Evolutionary conservation across 1,140 invertebrate species (phyloP), one percentile per base, ranked within the genome.

Genomic region (Anagrus nilaparvatae): DNA sequence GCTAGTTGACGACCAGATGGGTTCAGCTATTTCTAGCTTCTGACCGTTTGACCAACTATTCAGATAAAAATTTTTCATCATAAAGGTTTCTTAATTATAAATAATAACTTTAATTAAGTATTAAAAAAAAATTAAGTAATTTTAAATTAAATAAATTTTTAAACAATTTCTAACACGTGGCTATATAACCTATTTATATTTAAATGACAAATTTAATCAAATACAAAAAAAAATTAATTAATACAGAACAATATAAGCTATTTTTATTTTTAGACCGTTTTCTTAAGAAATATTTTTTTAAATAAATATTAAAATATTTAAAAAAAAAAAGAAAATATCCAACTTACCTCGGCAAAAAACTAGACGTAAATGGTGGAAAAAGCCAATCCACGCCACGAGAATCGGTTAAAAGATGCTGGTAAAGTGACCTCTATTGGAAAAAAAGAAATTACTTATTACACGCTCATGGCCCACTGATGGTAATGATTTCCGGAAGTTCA

Each of bases 21-120:
- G 65, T 73, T 71, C 66, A 56, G 52, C 62, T 67, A 70, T 71
- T 69, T 69, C 67, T 67, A 69, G 63, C 59, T 53, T 58, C 60
- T 59, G 50, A 43, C 52, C 48, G 54, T 53, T 35, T 34, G 16
- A 21, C 38, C 53, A 43, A 40, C 40, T 37, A 31, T 52, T 63
- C 40, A 58, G 59, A 59, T 28, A 21, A 54, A 27, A 29, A 23
- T 31, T 53, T 53, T 35, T 59, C 57, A 65, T 66, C 55, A 63
- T 51, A 18, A n/a, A n/a, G n/a, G n/a, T n/a, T n/a, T n/a, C 16
- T 40, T 24, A 16, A n/a, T n/a, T n/a, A n/a, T n/a, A n/a, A n/a
- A n/a, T n/a, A n/a, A n/a, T n/a, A n/a, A n/a, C n/a, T 36, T 32
- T 14, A 33, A 27, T 24, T 25, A 19, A n/a, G n/a, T n/a, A n/a